These are phyloP conservation scores for Melanotaenia trifasciata DNA, from an alignment of 2,797 vertebrate genomes.

Conservation along the genomic window DNA sequence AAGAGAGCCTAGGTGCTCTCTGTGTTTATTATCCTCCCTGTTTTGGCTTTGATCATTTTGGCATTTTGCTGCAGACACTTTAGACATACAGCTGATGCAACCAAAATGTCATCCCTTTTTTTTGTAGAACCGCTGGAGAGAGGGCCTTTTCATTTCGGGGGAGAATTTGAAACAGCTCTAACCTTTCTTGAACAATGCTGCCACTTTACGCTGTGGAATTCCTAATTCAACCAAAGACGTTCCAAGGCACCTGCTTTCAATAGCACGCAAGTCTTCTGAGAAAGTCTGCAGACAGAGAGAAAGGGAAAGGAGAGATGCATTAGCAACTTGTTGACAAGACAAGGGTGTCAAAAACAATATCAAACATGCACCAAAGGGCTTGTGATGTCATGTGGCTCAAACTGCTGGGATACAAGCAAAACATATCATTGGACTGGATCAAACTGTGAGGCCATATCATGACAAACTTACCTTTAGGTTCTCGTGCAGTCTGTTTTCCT, in stretches of 20 bases:
- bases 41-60: constrained; percentile 79
- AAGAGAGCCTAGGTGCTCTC: constrained; percentile 60
- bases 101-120: constrained; percentile 77
- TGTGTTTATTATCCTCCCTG: constrained; percentile 65
- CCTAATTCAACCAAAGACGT: constrained; percentile 67
- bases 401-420: constrained; percentile 28
- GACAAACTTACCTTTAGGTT: no score
- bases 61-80: constrained; percentile 78
- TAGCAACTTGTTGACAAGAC: constrained; percentile 68
- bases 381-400: constrained; percentile 39
- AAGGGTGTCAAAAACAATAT: constrained; percentile 52
- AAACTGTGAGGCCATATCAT: neutral
- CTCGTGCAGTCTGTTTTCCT: neutral
- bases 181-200: constrained; percentile 81
- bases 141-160: constrained; percentile 74
- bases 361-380: constrained; percentile 50
- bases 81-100: constrained; percentile 79
- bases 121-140: constrained; percentile 69
- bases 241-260: constrained; percentile 66
- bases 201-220: constrained; percentile 79
- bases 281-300: constrained; percentile 40
- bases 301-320: constrained; percentile 13
- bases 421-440: neutral
- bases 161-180: constrained; percentile 77
- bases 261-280: constrained; percentile 53